Base-by-base conservation (phyloP, 2,797 vertebrate species). In the Pangasius mekongensis region DNA sequence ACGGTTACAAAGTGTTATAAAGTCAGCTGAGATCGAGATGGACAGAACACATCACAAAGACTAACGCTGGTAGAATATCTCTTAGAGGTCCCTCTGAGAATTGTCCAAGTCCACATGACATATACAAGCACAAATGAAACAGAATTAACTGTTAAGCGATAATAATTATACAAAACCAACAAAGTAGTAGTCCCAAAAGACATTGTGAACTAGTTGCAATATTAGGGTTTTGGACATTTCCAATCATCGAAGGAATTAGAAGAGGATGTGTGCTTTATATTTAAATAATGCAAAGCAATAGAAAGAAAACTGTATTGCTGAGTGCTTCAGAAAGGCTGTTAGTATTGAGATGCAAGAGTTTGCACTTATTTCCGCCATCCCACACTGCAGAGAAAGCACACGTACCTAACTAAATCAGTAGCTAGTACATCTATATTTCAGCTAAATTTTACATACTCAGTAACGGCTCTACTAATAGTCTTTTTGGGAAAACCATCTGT, bases 31-130 rank as follows among this genome's bases (percentile, higher is more conserved):
- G 52, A 5, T n/a, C n/a, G 36, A 62, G 56, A 24, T 58, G 20
- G 22, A 27, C 9, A 43, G n/a, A 82, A 47, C 22, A 1, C 36
- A 24, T 81, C 30, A 58, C 54, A 58, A 62, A 9, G 33, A 62
- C 56, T 62, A 39, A 47, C 27, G 0, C 33, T 81, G 33, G 4
- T 7, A 39, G 5, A 60, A 60, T 49, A 27, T 83, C 39, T 66
- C 24, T 27, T 47, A 49, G 60, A 22, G 27, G 60, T 66, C 27
- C 8, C 16, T 83, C 82, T 83, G 80, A 84, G 84, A 87, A 91
- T 88, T 87, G 86, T 86, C 84, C 77, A 89, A 88, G 88, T 82
- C 87, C 84, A 87, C 58, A 83, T 74, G 87, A 89, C 52, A 81
- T 54, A 76, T 30, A 86, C 78, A 88, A 86, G 71, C 43, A 80